These are phyloP conservation scores for Choristoneura rosaceana DNA, from an alignment of 2,888 invertebrate genomes.

Conservation along the genomic window DNA sequence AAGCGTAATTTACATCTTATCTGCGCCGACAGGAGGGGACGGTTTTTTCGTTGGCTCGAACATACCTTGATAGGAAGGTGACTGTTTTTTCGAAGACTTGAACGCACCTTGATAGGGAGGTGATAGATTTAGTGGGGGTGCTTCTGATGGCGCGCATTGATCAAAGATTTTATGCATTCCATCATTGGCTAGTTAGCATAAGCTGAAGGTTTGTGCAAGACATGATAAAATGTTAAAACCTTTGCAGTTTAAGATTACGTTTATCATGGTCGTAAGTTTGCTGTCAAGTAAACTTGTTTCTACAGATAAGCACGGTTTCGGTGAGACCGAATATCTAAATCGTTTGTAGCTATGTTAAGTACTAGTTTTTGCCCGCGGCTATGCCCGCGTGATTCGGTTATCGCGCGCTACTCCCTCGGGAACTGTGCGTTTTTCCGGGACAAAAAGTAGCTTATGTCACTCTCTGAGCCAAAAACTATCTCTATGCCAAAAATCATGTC, in stretches of 20 bases:
- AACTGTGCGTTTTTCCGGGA: too few relatives aligned
- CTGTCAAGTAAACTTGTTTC: constrained; percentile 3
- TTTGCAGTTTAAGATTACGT: constrained; percentile 29
- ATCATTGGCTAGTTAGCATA: constrained; percentile 36
- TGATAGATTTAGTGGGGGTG: constrained; percentile 60
- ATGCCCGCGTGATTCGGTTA: too few relatives aligned
- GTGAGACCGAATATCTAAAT: not conserved
- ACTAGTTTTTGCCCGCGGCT: too few relatives aligned
- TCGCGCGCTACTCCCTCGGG: too few relatives aligned
- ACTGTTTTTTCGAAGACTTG: constrained; percentile 42
- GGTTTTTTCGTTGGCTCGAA: constrained; percentile 38
- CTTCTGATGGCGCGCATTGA: constrained; percentile 45
- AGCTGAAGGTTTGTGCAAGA: constrained; percentile 5
- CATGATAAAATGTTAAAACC: constrained; percentile 25
- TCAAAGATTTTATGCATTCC: constrained; percentile 35
- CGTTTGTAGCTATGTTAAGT: not conserved
- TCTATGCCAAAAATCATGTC: too few relatives aligned
- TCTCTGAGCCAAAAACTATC: too few relatives aligned
- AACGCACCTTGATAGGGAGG: constrained; percentile 41
- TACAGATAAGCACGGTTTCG: constrained; percentile 12
- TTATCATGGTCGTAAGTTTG: constrained; percentile 11
- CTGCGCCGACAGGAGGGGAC: constrained; percentile 37
- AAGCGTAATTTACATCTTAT: constrained; percentile 46
- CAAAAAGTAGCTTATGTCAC: too few relatives aligned
- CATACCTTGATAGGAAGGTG: constrained; percentile 47